A percentile compares a stretch with the other conserved stretches of the same genome.
Conservation (phyloP, 2,113 vertebrate species). For the Anhinga rufa region DNA sequence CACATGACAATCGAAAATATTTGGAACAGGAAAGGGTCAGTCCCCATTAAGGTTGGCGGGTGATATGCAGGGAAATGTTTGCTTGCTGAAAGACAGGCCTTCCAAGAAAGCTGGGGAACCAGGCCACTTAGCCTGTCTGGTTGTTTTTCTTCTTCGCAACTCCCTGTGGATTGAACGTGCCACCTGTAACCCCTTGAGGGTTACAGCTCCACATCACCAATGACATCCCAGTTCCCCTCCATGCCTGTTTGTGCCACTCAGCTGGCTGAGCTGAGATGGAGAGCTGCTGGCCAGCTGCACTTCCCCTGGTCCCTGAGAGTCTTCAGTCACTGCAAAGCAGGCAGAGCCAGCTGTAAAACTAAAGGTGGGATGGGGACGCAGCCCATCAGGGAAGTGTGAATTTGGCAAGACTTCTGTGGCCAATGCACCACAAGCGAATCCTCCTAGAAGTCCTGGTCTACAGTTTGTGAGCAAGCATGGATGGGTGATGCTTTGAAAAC, state of each 20-base stretch:
- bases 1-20: not conserved
- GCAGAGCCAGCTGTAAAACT: not conserved
- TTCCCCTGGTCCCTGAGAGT: not conserved
- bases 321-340: not conserved
- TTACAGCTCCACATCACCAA: not conserved
- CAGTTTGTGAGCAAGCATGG: not conserved
- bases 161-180: not conserved
- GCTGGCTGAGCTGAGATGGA: not conserved
- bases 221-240: not conserved
- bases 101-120: not conserved
- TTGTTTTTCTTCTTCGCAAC: not conserved
- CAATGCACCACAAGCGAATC: not conserved
- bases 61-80: not conserved
- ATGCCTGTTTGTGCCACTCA: not conserved
- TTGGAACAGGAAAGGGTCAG: not conserved
- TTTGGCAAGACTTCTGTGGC: not conserved
- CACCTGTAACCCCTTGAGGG: not conserved
- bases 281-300: not conserved
- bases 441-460: not conserved
- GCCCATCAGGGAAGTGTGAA: not conserved
- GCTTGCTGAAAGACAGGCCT: not conserved
- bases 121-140: not conserved
- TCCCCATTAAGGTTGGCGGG: not conserved
- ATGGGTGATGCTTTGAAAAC: not conserved
- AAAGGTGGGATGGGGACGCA: not conserved